Percentiles rank a stretch among this genome's conserved stretches.
Conservation (phyloP, 2,888 invertebrate species). For the Hedychridium roseum region DNA sequence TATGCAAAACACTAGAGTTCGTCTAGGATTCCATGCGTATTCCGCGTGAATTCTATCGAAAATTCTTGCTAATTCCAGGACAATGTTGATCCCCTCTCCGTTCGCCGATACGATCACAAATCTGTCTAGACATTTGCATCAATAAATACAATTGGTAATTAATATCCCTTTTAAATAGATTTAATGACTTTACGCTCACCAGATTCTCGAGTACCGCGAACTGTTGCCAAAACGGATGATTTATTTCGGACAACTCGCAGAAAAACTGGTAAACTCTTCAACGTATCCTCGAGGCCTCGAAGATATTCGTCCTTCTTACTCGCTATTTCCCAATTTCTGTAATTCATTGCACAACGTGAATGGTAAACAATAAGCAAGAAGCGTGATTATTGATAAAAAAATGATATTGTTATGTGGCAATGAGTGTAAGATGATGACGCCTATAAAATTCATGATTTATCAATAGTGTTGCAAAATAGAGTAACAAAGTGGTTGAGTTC, state of each 20-base stretch:
- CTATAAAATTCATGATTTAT: too few relatives aligned
- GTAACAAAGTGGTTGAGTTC: too few relatives aligned
- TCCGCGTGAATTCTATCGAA: conserved; percentile 41
- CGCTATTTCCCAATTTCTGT: conserved; percentile 16
- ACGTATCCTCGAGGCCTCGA: conserved; percentile 23
- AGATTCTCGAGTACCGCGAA: conserved; percentile 41
- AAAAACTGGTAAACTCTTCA: conserved; percentile 28
- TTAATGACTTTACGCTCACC: conserved; percentile 24
- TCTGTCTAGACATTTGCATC: conserved; percentile 46
- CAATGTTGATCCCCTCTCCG: conserved; percentile 44
- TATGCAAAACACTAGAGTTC: conserved; percentile 53
- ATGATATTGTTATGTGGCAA: too few relatives aligned
- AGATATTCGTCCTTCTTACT: conserved; percentile 2
- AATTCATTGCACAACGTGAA: neutral
- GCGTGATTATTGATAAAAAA: too few relatives aligned
- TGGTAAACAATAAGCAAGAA: neutral
- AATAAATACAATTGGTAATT: neutral
- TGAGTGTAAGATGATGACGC: too few relatives aligned
- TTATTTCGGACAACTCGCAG: conserved; percentile 33
- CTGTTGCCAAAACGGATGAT: conserved; percentile 37
- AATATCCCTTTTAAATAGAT: neutral
- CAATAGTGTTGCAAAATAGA: too few relatives aligned
- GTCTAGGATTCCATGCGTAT: conserved; percentile 49
- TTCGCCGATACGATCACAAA: conserved; percentile 51
- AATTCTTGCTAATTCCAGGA: conserved; percentile 44